phyloP scores from a whole-genome alignment of 2,797 vertebrate species.

The Leucoraja ocellata region DNA sequence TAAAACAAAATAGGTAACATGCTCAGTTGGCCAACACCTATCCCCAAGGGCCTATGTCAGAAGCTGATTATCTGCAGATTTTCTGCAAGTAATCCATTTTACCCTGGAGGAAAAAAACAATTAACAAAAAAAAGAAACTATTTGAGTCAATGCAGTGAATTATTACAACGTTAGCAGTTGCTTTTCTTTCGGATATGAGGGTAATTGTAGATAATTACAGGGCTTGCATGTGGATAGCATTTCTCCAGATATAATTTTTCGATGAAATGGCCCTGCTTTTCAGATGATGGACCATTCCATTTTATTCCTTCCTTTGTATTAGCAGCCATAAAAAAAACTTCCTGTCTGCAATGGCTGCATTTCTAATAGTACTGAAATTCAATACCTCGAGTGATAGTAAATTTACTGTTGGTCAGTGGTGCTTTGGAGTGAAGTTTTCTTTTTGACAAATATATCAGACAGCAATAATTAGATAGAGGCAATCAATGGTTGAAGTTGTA shows the following conservation, averaged over 20 bases:
- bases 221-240: not conserved
- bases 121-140: not conserved
- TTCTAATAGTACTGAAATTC: not conserved
- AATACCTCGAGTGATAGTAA: constrained; percentile 6
- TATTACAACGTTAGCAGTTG: not conserved
- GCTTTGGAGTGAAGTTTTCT: not conserved
- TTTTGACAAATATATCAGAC: not conserved
- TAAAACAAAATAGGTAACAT: not conserved
- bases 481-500: not conserved
- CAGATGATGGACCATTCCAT: not conserved
- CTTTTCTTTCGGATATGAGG: not conserved
- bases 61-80: not conserved
- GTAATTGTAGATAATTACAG: not conserved
- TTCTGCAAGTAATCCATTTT: too few species aligned
- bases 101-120: not conserved
- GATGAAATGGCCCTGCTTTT: not conserved
- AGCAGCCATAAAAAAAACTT: not conserved
- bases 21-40: not conserved
- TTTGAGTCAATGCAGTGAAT: not conserved
- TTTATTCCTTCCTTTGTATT: not conserved
- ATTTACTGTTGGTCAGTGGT: not conserved
- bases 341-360: not conserved
- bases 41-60: not conserved
- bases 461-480: not conserved
- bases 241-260: not conserved